These are phyloP conservation scores for Boulengeromyrus knoepffleri DNA, from an alignment of 2,113 vertebrate species.

Conservation along the genomic window DNA sequence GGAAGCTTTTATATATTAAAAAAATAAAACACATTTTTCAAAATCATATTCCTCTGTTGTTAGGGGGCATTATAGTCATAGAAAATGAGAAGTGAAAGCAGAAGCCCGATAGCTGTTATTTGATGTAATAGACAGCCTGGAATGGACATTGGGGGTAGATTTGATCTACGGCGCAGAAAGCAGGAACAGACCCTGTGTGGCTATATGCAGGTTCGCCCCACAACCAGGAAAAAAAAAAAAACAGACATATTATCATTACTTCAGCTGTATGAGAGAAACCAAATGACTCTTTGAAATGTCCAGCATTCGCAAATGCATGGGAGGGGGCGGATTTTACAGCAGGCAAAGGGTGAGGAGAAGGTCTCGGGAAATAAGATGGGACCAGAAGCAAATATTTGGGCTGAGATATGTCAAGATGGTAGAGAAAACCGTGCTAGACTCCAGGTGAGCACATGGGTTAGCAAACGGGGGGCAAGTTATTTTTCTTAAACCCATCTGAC, in stretches of 20 bases:
- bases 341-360: background rate
- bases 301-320: background rate
- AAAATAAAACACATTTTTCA: slow-evolving; percentile 31
- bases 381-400: background rate
- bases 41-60: slow-evolving; percentile 28
- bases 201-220: background rate
- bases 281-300: background rate
- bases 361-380: background rate
- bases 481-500: slow-evolving; percentile 14
- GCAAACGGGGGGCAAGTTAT: background rate
- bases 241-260: background rate
- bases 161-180: slow-evolving; percentile 11
- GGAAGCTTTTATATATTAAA: slow-evolving; percentile 7
- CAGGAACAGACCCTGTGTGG: background rate
- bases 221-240: background rate
- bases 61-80: slow-evolving; percentile 20
- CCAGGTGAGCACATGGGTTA: background rate
- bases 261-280: background rate
- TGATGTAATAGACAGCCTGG: slow-evolving; percentile 17
- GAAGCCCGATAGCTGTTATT: slow-evolving; percentile 7
- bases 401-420: background rate
- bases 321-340: background rate
- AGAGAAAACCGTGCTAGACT: background rate
- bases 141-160: slow-evolving; percentile 9
- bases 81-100: slow-evolving; percentile 25